Base-by-base conservation (phyloP, 2,113 vertebrate species). In the Neolamprologus sp. region DNA sequence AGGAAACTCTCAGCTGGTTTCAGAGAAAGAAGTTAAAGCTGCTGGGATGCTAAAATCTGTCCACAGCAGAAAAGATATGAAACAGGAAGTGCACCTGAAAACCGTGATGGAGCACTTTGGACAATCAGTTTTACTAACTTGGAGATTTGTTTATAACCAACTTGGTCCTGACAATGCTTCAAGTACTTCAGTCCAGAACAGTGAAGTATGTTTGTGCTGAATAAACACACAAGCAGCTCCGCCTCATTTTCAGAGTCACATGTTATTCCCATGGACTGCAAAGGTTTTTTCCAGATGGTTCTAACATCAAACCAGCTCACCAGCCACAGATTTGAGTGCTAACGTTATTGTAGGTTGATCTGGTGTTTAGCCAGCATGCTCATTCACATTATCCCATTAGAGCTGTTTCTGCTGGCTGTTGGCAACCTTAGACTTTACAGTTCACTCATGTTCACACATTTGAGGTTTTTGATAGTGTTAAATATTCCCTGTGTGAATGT, bases 281-380 rank as follows among this genome's bases (percentile, higher is more conserved):
- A 82, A 93, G 80, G 87, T 82, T 19, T 91, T 94, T 79, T 89
- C 88, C 94, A 96, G 94, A 94, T 94, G 93, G 80, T 37, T 23
- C 73, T 85, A 49, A 87, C 54, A 81, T 65, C 53, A 82, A 91
- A 89, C 80, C 28, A 90, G 86, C 80, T 51, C 1, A 3, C 5
- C 5, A 16, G 42, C 75, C 13, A 26, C 78, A 81, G 58, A 33
- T 49, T 30, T 75, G 16, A 78, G 16, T 45, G 3, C 6, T 30
- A 45, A 14, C 23, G 13, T 14, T 7, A n/a, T 8, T 23, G 17
- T 58, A n/a, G 23, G 33, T 65, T 40, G 9, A 57, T 8, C 47
- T 42, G 58, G 54, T 40, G 65, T 68, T 49, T 33, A 54, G n/a
- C 33, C 49, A 35, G n/a, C 10, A 3, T 42, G 11, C 12, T 37